phyloP scores from a whole-genome alignment of 2,888 invertebrate species.

The Watsonalla cultraria region DNA sequence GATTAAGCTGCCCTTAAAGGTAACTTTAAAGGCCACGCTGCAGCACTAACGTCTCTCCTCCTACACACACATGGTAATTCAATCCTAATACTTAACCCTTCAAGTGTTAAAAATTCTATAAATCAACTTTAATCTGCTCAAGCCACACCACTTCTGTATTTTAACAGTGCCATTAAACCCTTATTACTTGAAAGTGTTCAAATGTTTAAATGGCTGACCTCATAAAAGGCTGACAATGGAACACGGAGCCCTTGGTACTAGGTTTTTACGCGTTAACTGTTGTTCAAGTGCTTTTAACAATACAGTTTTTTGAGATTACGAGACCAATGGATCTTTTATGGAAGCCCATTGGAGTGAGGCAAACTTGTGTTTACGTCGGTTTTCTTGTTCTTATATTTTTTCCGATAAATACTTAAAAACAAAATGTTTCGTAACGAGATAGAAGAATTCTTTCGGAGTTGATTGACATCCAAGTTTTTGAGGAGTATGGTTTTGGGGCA shows the following conservation, averaged over 20 bases:
- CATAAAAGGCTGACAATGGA: not conserved
- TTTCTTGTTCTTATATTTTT: conserved; percentile 5
- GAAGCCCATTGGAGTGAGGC: conserved; percentile 15
- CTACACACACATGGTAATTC: too few relatives aligned
- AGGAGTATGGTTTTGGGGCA: too few relatives aligned
- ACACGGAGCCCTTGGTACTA: not conserved
- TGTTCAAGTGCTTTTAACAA: conserved; percentile 14
- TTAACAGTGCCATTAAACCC: not conserved
- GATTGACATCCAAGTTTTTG: not conserved
- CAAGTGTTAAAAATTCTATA: not conserved
- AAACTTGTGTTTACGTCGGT: conserved; percentile 17
- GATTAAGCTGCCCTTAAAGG: too few relatives aligned
- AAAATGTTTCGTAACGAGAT: not conserved
- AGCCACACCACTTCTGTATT: not conserved
- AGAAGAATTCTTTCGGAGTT: not conserved
- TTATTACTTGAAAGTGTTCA: not conserved
- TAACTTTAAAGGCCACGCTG: too few relatives aligned
- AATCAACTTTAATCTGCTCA: not conserved
- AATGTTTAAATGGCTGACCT: not conserved
- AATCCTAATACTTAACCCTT: too few relatives aligned
- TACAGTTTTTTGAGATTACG: conserved; percentile 23
- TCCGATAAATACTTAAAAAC: not conserved
- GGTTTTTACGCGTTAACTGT: conserved; percentile 19
- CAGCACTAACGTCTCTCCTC: too few relatives aligned
- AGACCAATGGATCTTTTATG: conserved; percentile 22